Evolutionary conservation across 2,888 invertebrate genomes (phyloP), one percentile per base, ranked within the genome.

Genomic region (Agrenia bidenticulata): DNA sequence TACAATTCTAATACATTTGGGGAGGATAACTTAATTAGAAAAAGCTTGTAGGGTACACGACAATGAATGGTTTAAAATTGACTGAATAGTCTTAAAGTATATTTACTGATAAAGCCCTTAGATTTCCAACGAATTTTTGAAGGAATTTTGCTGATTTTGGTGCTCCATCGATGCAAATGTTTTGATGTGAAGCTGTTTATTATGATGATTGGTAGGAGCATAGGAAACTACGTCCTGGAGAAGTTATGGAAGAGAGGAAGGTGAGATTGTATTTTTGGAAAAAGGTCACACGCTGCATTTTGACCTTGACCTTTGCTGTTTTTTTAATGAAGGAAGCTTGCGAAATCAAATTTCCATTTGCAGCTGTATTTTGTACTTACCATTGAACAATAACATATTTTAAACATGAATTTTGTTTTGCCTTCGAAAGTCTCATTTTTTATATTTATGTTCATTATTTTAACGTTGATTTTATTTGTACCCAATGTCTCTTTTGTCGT

Each of bases 181-280:
- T 51, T 51, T 51, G 51, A 15, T 13, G 19, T 19, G 21, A 41
- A 37, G 21, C 41, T 57, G 39, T 45, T 45, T 45, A 45, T 45
- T 45, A 45, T 45, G 45, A 45, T 45, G 45, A 45, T 45, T 45
- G 45, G 45, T 86, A 87, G 90, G 89, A 89, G 84, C 86, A 89
- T 88, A 90, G 88, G 83, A 90, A 92, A 88, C 90, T 93, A 83
- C 91, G 93, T 79, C 93, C 93, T 78, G 93, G 93, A 82, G 93
- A 93, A 87, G 89, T 94, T 82, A 83, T 91, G 85, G 91, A 91
- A 84, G 93, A 93, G 82, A 90, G 89, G 86, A 90, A 92, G 93
- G 93, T 94, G 90, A 90, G 80, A 67, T 17, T 64, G n/a, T 54
- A 54, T 61, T 61, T 42, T 54, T 26, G 56, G 26, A 51, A 13